phyloP scores from a whole-genome alignment of 2,113 vertebrate genomes.

The Melanerpes aurifrons region DNA sequence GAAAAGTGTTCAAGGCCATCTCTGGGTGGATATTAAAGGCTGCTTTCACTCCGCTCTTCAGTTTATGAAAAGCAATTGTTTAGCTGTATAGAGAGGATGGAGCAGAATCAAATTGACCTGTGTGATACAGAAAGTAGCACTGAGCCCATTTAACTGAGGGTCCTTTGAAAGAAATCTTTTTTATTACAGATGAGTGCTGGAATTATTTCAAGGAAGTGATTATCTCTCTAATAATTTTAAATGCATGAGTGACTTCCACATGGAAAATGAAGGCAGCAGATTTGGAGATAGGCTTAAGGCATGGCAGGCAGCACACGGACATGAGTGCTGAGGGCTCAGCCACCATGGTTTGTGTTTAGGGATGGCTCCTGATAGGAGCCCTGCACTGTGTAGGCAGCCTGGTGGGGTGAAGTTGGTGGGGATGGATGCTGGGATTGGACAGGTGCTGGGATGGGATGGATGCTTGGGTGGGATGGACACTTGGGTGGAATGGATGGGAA shows the following conservation, averaged over 20 bases:
- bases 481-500: no score
- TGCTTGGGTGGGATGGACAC: background rate
- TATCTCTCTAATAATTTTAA: conserved; percentile 67
- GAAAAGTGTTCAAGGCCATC: conserved; percentile 73
- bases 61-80: conserved; percentile 77
- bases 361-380: background rate
- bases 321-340: background rate
- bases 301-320: background rate
- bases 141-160: conserved; percentile 76
- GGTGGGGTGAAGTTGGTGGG: background rate
- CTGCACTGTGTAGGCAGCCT: background rate
- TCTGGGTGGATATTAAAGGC: conserved; percentile 71
- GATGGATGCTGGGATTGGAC: background rate
- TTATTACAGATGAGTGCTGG: conserved; percentile 71
- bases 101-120: conserved; percentile 80
- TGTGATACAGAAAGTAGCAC: conserved; percentile 61
- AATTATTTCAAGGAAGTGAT: conserved; percentile 78
- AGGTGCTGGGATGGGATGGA: background rate
- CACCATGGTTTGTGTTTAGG: fast-evolving
- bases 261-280: background rate
- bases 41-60: conserved; percentile 68
- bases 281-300: background rate
- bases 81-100: conserved; percentile 71
- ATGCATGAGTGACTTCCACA: conserved; percentile 2
- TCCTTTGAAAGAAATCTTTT: conserved; percentile 76